A percentile compares a stretch with the other conserved stretches of the same genome.
These are phyloP conservation scores for Calcarius lapponicus DNA, from an alignment of 2,797 vertebrate species.

Conservation along the genomic window DNA sequence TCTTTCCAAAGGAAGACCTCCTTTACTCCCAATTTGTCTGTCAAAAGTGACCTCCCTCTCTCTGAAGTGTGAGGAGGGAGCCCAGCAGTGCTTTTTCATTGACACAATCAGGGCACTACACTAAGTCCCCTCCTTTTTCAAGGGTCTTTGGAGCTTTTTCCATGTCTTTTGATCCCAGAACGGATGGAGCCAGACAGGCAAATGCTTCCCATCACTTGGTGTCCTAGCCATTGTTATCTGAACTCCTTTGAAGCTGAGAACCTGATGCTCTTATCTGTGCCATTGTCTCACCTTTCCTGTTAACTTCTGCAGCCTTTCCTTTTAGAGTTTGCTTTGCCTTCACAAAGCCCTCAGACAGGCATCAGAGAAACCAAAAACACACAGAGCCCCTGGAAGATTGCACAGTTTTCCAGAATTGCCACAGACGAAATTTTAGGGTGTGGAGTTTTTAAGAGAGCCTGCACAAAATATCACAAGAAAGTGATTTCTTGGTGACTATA, in stretches of 20 bases:
- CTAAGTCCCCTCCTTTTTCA: neutral
- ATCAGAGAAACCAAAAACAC: neutral
- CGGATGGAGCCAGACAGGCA: slow-evolving; percentile 28
- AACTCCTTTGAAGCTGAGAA: slow-evolving; percentile 43
- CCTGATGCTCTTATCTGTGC: slow-evolving; percentile 26
- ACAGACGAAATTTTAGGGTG: neutral
- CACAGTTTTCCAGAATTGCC: neutral
- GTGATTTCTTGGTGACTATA: neutral
- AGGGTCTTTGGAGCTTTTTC: slow-evolving; percentile 16
- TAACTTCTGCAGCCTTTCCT: slow-evolving; percentile 22
- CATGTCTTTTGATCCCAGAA: slow-evolving; percentile 37
- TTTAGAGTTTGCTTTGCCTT: slow-evolving; percentile 1
- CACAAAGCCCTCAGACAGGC: neutral
- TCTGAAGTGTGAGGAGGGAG: neutral
- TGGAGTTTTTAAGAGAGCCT: neutral
- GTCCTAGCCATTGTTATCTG: slow-evolving; percentile 23
- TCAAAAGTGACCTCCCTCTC: neutral
- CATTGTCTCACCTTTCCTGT: slow-evolving; percentile 59
- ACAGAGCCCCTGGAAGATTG: neutral
- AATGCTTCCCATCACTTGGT: slow-evolving; percentile 30
- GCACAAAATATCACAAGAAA: neutral
- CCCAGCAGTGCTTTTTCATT: neutral
- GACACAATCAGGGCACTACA: neutral
- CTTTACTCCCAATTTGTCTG: neutral
- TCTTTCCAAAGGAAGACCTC: neutral